Conservation (phyloP, 2,888 invertebrate species). For the Allacma fusca region DNA sequence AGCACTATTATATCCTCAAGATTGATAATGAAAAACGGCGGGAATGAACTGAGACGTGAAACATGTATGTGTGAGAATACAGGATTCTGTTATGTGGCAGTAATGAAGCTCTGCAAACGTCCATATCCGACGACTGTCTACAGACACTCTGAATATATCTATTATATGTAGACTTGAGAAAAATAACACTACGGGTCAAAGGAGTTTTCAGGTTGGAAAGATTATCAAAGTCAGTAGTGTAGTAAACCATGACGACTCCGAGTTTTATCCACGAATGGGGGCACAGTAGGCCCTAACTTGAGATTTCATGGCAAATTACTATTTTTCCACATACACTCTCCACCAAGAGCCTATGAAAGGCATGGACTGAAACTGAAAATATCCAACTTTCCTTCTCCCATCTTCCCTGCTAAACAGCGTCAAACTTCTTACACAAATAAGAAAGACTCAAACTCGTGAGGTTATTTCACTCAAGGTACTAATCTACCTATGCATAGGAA, state of each 20-base stretch:
- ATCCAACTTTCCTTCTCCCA: too few relatives aligned
- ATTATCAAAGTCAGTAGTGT: constrained; percentile 54
- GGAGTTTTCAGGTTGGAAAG: constrained; percentile 52
- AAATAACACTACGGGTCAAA: constrained; percentile 45
- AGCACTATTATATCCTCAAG: neutral
- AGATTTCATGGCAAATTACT: constrained; percentile 53
- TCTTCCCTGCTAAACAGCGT: too few relatives aligned
- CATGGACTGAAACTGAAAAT: neutral
- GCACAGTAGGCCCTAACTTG: constrained; percentile 46
- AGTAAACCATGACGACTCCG: constrained; percentile 51
- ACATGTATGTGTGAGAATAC: neutral
- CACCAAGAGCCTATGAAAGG: neutral
- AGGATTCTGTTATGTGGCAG: neutral
- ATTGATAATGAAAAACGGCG: neutral
- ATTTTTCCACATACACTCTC: constrained; percentile 39
- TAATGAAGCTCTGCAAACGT: neutral
- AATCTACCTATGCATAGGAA: too few relatives aligned
- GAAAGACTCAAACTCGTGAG: too few relatives aligned
- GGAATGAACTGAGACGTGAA: neutral
- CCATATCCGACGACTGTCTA: too few relatives aligned
- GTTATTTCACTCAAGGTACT: too few relatives aligned
- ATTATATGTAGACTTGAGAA: neutral
- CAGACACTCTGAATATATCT: too few relatives aligned
- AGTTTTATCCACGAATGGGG: constrained; percentile 45
- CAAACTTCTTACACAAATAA: too few relatives aligned